Evolutionary conservation across 1,140 invertebrate species (phyloP), one percentile per base, ranked within the genome.

Genomic region (Drosophila sproati): DNA sequence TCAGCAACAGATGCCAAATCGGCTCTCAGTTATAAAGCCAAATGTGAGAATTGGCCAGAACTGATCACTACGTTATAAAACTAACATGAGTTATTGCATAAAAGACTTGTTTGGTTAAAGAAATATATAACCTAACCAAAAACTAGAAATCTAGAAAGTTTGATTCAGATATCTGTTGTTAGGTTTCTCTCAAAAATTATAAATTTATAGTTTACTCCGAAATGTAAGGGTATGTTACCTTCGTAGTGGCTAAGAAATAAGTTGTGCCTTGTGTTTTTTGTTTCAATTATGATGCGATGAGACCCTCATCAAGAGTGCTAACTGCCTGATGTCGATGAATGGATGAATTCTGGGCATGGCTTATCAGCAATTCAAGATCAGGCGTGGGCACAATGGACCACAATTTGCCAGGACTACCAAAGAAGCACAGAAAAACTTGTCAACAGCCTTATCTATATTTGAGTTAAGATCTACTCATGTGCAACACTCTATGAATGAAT

Each of bases 291-390:
- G 52, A 39, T 43, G 20, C 52, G 50, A 70, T 51, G 45, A 72
- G 34, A 88, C 83, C 83, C 83, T 87, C 83, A 77, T 87, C 83
- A 88, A 80, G 59, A 43, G 37, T 67, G 52, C 76, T 88, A 82
- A 82, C 73, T 71, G 80, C 60, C 73, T 66, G 73, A 60, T 68
- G n/a, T 61, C 57, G 43, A 50, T 45, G 76, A 69, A 78, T 66
- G 60, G 50, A 56, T 43, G 61, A 41, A 55, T 60, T 67, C 37
- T 48, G 52, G 63, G 54, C 79, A 66, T 73, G 66, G 50, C 77
- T 83, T 88, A 87, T 87, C 83, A 50, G 45, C 69, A 57, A 50
- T 69, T 66, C 7, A 43, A 45, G 50, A 82, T 86, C 79, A 63
- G 48, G 71, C 73, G 52, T 67, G 31, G 48, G 37, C 41, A 67